Base-by-base conservation (phyloP, 2,888 invertebrate genomes). In the Cheiracanthium punctorium region DNA sequence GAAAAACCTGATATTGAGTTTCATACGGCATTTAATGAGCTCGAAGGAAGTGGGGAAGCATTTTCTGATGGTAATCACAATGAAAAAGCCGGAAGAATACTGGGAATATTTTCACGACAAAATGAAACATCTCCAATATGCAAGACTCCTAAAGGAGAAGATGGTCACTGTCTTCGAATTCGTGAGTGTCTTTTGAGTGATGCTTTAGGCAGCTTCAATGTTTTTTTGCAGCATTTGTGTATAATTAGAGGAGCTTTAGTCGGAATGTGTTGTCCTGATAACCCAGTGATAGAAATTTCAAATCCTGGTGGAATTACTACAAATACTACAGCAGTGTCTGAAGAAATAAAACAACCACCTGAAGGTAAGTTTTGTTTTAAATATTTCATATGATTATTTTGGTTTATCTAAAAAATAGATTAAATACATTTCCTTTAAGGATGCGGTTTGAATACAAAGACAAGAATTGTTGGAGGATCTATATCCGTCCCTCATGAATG, bases 231-330 rank as follows among this genome's bases (percentile, higher is more conserved):
- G 88, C 94, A 95, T 90, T 91, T 95, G 74, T 96, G 96, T 91
- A 93, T 95, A 52, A 94, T 95, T 85, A 94, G 95, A 89, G 93
- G 94, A 90, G 91, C 93, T 94, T 95, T 94, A 52, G 93, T 96
- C 79, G 96, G 96, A n/a, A 94, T 95, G 20, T 96, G 96, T 90
- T 96, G 96, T 90, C 94, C 95, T 0, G 94, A 94, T 76, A 82
- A 87, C 33, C 87, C 87, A 10, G 87, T 87, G 4, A 52, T 81
- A 41, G 87, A 87, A 52, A 67, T 76, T 4, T n/a, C 43, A 1
- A 74, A 86, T 30, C 17, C 67, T 1, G 32, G n/a, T 14, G 32
- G 65, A 14, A 80, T 64, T 52, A 24, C 73, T 7, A 71, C 86
- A 14, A 67, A 24, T 10, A 37, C 10, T 20, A 8, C 17, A 10